phyloP scores from a whole-genome alignment of 2,113 vertebrate species.

The Eublepharis macularius region DNA sequence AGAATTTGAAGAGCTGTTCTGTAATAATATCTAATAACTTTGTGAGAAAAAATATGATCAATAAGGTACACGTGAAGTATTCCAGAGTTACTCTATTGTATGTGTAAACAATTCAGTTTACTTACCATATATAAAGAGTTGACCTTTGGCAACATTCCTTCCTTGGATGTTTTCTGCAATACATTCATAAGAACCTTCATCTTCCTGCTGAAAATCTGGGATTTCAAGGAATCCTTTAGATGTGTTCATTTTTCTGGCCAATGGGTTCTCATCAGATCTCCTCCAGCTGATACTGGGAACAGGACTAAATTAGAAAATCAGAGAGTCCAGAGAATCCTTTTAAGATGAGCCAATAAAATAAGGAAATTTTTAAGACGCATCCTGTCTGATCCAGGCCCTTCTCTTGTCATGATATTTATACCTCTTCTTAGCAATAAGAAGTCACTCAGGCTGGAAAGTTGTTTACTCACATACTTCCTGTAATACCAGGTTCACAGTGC shows the following conservation, averaged over 20 bases:
- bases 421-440: no score
- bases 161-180: constrained; percentile 82
- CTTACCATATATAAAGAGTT: constrained; percentile 87
- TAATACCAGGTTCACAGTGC: no score
- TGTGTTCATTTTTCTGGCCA: constrained; percentile 82
- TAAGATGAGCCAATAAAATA: neutral
- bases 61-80: neutral
- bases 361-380: neutral
- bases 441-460: no score
- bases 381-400: no score
- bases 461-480: no score
- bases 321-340: constrained; percentile 19
- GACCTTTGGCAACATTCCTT: constrained; percentile 80
- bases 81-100: neutral
- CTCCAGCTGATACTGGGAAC: constrained; percentile 88
- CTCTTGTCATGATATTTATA: no score
- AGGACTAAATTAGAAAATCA: constrained; percentile 76
- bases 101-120: constrained; percentile 13
- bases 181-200: constrained; percentile 87
- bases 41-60: constrained; percentile 23
- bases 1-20: no score
- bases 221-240: constrained; percentile 85
- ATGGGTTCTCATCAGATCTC: constrained; percentile 81
- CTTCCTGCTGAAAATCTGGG: constrained; percentile 84
- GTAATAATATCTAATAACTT: no score